Conservation (phyloP, 2,888 invertebrate genomes). For the Sylvicola cinctus region DNA sequence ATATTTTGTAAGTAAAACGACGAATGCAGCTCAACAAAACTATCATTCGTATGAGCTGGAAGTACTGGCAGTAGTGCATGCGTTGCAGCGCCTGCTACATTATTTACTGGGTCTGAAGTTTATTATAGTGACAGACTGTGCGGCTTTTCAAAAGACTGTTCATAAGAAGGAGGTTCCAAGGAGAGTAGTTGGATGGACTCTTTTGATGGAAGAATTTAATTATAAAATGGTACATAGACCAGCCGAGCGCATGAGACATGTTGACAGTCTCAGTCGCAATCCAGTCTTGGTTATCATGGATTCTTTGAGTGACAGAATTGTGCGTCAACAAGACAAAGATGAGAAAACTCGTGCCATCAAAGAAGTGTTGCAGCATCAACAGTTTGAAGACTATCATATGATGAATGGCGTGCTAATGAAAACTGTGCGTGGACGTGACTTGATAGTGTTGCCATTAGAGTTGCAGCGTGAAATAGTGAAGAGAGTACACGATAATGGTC, state of each 20-base stretch:
- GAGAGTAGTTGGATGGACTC: background rate
- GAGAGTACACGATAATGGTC: slow-evolving; percentile 3
- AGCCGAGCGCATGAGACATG: background rate
- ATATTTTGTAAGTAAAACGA: background rate
- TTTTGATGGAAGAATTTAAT: background rate
- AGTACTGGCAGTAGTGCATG: background rate
- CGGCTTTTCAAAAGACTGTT: background rate
- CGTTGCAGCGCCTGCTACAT: background rate
- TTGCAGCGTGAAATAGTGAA: slow-evolving; percentile 5
- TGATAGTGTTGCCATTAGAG: slow-evolving; percentile 1
- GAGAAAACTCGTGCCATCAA: no score
- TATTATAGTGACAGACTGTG: background rate
- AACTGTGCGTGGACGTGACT: no score
- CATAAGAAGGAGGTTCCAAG: background rate
- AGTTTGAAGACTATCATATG: no score
- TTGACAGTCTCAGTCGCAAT: background rate
- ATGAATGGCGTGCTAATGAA: no score
- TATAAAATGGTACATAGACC: background rate
- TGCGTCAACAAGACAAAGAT: no score
- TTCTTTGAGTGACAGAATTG: no score
- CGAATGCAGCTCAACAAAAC: background rate
- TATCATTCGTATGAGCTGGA: background rate
- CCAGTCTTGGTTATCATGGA: no score
- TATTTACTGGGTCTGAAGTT: background rate
- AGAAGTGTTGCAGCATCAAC: no score